Evolutionary conservation across 2,888 invertebrate genomes (phyloP), one percentile per base, ranked within the genome.

Genomic region (Choreutis nemorana): DNA sequence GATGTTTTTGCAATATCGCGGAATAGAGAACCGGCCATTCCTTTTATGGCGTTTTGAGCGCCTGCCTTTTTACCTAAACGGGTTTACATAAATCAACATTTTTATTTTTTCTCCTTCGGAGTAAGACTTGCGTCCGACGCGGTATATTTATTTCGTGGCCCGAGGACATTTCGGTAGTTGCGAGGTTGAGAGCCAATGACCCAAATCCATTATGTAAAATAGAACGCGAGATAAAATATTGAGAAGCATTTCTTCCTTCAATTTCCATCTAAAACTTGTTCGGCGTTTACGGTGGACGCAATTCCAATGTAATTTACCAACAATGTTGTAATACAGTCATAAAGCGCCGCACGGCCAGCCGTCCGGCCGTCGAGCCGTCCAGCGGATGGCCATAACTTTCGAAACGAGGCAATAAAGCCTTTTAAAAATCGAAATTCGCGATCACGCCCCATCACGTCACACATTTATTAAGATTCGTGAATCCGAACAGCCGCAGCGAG

Each of bases 1-100:
- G 51, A 47, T 50, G 49, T 44, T 45, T 43, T 46, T 41, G 52
- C 54, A 49, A 50, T 49, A 48, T 44, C 49, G 44, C 35, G 36
- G 43, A 32, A 42, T 37, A 41, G 41, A 30, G 39, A 32, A 40
- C 30, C 35, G 36, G 9, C 44, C 42, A 41, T 50, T 48, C 42
- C 44, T 45, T 47, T 54, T 50, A 55, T 45, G 37, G 48, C 44
- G 36, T 45, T 52, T 48, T 48, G 52, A 55, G 39, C 48, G 50
- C 32, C 31, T 43, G 41, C 49, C 47, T 44, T 40, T n/a, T 41
- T 46, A 50, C 48, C 43, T 40, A 39, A 43, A 44, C 42, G 48
- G 45, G 44, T 47, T 44, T 45, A 41, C 45, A 44, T 32, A 32
- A 32, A 32, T 32, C 32, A 32, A 4, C 25, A 25, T 23, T 32